Conservation (phyloP, 2,888 invertebrate species). For the Acronicta aceris region DNA sequence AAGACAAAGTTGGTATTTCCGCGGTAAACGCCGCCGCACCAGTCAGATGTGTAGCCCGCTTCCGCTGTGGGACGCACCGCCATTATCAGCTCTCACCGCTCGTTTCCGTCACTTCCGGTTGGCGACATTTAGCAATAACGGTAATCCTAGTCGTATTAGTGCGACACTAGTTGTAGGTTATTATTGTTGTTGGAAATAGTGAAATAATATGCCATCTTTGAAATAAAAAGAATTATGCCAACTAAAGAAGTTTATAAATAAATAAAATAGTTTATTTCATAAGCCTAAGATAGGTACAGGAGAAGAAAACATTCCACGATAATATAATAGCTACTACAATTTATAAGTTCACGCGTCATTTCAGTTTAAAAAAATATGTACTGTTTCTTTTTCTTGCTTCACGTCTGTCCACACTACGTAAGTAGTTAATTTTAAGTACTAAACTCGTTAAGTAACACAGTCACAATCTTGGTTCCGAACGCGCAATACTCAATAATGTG, state of each 20-base stretch:
- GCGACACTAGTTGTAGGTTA: conserved; percentile 4
- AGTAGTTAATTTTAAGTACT: conserved; percentile 20
- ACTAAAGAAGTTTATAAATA: too few species aligned
- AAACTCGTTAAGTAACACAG: conserved; percentile 36
- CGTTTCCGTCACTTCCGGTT: conserved; percentile 57
- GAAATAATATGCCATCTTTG: too few species aligned
- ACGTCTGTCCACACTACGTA: conserved; percentile 1
- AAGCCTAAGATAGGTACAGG: too few species aligned
- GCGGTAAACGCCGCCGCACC: conserved; percentile 19
- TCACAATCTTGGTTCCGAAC: conserved; percentile 44
- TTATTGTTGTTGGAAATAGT: background rate
- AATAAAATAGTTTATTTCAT: too few species aligned
- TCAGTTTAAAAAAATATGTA: too few species aligned
- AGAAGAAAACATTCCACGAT: too few species aligned
- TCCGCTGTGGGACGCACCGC: conserved; percentile 47
- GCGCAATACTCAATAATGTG: conserved; percentile 55
- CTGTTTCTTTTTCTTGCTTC: background rate
- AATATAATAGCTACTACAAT: too few species aligned
- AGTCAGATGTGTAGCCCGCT: conserved; percentile 44
- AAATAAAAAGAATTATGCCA: too few species aligned
- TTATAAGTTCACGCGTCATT: too few species aligned
- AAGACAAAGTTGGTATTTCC: conserved; percentile 58
- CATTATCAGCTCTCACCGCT: conserved; percentile 54
- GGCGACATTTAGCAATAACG: conserved; percentile 38
- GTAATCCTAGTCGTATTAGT: conserved; percentile 31